These are phyloP conservation scores for Creontiades dilutus DNA, from an alignment of 2,888 invertebrate genomes.

Conservation along the genomic window DNA sequence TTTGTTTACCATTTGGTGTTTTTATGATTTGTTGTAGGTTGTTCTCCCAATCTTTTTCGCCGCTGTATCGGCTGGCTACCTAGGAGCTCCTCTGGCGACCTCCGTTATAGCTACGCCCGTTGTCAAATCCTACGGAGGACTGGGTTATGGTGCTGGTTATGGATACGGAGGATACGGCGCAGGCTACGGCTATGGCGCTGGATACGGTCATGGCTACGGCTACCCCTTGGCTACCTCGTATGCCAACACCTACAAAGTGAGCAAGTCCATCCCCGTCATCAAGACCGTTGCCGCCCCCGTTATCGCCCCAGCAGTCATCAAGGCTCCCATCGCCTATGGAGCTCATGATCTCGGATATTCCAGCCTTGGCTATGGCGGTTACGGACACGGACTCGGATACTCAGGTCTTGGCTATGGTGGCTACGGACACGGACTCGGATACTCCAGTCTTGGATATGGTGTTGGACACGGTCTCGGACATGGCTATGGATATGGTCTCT, in stretches of 20 bases:
- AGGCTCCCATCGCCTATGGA: slow-evolving; percentile 75
- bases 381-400: slow-evolving; percentile 67
- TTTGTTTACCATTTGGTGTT: background rate
- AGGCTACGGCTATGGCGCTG: slow-evolving; percentile 60
- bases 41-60: slow-evolving; percentile 78
- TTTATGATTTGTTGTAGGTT: slow-evolving; percentile 73
- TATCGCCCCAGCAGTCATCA: slow-evolving; percentile 53
- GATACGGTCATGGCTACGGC: slow-evolving; percentile 76
- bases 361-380: slow-evolving; percentile 48
- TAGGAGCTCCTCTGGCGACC: slow-evolving; percentile 77
- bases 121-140: slow-evolving; percentile 74
- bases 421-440: slow-evolving; percentile 38
- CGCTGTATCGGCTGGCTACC: slow-evolving; percentile 78
- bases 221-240: slow-evolving; percentile 81
- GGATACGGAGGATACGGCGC: background rate
- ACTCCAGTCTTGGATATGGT: slow-evolving; percentile 51
- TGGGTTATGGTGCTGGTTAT: slow-evolving; percentile 75
- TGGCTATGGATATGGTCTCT: slow-evolving; percentile 29
- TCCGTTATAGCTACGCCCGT: slow-evolving; percentile 74
- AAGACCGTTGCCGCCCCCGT: slow-evolving; percentile 61
- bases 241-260: slow-evolving; percentile 81
- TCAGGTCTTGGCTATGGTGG: slow-evolving; percentile 32
- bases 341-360: slow-evolving; percentile 77
- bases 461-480: background rate
- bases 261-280: slow-evolving; percentile 58